Evolutionary conservation across 2,888 invertebrate genomes (phyloP).

Genomic region (Aporophyla nigra): DNA sequence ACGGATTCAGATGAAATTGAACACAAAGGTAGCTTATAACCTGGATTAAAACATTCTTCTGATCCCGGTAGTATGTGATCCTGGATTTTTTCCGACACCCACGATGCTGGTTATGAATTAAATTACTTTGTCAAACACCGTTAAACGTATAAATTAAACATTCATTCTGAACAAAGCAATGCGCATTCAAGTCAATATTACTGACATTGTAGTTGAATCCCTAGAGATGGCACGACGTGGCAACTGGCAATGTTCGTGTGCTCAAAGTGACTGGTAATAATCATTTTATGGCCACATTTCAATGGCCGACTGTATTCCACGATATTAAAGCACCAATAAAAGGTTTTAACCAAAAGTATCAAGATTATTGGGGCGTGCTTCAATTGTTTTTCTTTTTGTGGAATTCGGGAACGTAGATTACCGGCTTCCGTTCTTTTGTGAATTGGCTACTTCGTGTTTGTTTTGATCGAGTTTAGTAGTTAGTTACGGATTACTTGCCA

Average conservation of each 20-base stretch:
- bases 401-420: background rate
- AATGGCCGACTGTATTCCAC: conserved; percentile 52
- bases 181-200: conserved; percentile 36
- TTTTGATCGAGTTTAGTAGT: background rate
- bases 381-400: conserved; percentile 30
- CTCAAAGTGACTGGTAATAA: conserved; percentile 60
- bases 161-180: conserved; percentile 26
- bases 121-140: conserved; percentile 8
- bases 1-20: too few relatives aligned
- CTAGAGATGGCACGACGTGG: conserved; percentile 36
- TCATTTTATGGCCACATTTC: conserved; percentile 63
- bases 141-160: conserved; percentile 11
- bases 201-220: conserved; percentile 48
- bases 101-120: background rate
- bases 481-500: background rate
- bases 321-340: conserved; percentile 62
- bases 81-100: too few relatives aligned
- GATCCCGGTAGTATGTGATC: too few relatives aligned
- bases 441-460: background rate
- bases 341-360: conserved; percentile 40
- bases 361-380: conserved; percentile 35
- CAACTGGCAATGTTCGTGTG: conserved; percentile 43
- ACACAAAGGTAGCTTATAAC: too few relatives aligned
- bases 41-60: too few relatives aligned
- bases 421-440: background rate